Evolutionary conservation across 2,113 vertebrate species (phyloP).

Genomic region (Steatornis caripensis): DNA sequence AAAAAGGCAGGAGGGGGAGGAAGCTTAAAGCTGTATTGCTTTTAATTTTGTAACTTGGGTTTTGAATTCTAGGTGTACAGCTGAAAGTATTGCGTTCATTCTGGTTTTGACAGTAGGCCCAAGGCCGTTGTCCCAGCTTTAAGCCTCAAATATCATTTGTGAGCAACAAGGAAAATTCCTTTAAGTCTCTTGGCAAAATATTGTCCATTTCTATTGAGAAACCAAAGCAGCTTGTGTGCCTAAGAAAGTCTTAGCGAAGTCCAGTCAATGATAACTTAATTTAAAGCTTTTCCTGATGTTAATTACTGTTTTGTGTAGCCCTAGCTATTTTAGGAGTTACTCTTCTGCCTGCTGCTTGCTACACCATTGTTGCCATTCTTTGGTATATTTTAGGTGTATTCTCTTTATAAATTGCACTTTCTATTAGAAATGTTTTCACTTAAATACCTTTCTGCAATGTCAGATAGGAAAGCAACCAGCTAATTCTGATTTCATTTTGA

Average conservation of each 20-base stretch:
- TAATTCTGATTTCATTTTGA: background rate
- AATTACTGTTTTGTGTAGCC: background rate
- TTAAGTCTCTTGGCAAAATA: background rate
- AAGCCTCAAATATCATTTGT: background rate
- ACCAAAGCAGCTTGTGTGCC: background rate
- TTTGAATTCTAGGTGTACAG: background rate
- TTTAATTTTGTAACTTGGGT: background rate
- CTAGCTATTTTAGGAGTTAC: background rate
- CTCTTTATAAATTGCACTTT: background rate
- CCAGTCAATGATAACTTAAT: background rate
- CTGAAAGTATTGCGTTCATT: rapidly evolving
- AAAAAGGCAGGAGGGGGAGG: background rate
- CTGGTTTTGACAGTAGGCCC: background rate
- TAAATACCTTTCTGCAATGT: background rate
- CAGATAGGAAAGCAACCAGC: background rate
- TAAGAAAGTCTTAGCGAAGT: background rate
- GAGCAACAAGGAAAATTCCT: background rate
- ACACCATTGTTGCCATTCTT: background rate
- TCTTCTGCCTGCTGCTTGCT: background rate
- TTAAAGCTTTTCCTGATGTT: background rate
- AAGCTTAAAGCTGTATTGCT: background rate
- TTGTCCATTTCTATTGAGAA: background rate
- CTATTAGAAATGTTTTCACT: background rate
- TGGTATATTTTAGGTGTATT: background rate
- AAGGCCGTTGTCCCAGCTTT: background rate